Evolutionary conservation across 2,888 invertebrate genomes (phyloP), one percentile per base, ranked within the genome.

Genomic region (Agonopterix heracliana): DNA sequence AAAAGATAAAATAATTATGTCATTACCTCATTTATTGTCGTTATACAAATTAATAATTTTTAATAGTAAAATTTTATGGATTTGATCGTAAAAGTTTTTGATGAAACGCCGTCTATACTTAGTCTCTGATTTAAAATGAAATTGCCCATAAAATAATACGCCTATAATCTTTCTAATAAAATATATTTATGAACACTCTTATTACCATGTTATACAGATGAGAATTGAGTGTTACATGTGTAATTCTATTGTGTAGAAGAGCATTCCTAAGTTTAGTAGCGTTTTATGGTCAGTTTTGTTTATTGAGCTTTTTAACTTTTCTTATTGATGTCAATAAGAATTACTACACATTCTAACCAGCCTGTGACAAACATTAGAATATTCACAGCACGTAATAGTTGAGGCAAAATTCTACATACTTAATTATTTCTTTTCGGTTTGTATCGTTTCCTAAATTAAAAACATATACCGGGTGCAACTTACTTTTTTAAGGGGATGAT

Each of bases 21-120:
- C 26, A 26, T 26, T 7, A 7, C 38, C n/a, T n/a, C n/a, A 38
- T n/a, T 38, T 38, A 38, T 38, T 38, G 38, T 5, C 38, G 43
- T 49, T 49, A 49, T 26, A 10, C 46, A 44, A 50, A 50, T 50
- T 46, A 46, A 12, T 43, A 46, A 40, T 50, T 50, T 46, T 45
- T 14, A 40, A 10, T 10, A 11, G 14, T 12, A 12, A 42, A 17
- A 34, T 50, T 50, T 44, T 44, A 46, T 46, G 17, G 45, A 44
- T 40, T 34, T 26, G 45, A 11, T 43, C 43, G 26, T 49, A 46
- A 49, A 47, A 46, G 1, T 17, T 43, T 13, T 43, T 42, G 43
- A 46, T 50, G 9, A 26, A n/a, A n/a, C 38, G 40, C 46, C 34
- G 46, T 40, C 36, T 38, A 41, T 36, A 35, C 36, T 8, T 41